Base-by-base conservation (phyloP, 2,797 vertebrate species). In the Darevskia mixta region DNA sequence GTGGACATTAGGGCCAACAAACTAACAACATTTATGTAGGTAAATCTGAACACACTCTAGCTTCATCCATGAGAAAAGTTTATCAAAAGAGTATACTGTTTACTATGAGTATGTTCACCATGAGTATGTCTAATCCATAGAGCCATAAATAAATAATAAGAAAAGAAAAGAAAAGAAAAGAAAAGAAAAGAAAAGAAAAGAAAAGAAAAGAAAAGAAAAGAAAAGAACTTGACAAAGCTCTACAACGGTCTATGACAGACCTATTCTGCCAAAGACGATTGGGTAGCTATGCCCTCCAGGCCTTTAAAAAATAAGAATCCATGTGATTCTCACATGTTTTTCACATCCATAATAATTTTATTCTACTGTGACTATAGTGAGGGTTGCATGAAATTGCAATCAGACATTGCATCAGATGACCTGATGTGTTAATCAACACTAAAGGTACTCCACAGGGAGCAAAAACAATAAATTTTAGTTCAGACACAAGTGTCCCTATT, bases 321-420 rank as follows among this genome's bases (percentile, higher is more conserved):
- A n/a, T 72, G n/a, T 13, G 32, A 72, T 72, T 17, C 69, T 18
- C 69, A 32, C 13, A 72, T 35, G 58, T 32, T 72, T 72, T 35
- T 72, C 29, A 29, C 67, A 29, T 69, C 17, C 69, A 72, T 35
- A 72, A 5, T 61, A 61, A 76, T 82, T 55, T 81, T 32, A 35
- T 45, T 55, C 45, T 80, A 15, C 35, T 79, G 17, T 58, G 79
- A 79, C 66, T 58, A 77, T 79, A 79, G 75, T 20, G n/a, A 58
- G 66, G 73, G 27, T 0, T 0, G 58, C 3, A 71, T 71, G 83
- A 1, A 10, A 78, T 85, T 58, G 20, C 61, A 64, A 64, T 55
- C 86, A 78, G 3, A 0, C 1, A 75, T 0, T 18, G 77, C 23
- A 79, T 76, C 83, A 81, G 41, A 43, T 67, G 45, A 85, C 43